A percentile compares a stretch with the other conserved stretches of the same genome.
Evolutionary conservation across 2,113 vertebrate genomes (phyloP).

Genomic region (Cygnus buccinator): DNA sequence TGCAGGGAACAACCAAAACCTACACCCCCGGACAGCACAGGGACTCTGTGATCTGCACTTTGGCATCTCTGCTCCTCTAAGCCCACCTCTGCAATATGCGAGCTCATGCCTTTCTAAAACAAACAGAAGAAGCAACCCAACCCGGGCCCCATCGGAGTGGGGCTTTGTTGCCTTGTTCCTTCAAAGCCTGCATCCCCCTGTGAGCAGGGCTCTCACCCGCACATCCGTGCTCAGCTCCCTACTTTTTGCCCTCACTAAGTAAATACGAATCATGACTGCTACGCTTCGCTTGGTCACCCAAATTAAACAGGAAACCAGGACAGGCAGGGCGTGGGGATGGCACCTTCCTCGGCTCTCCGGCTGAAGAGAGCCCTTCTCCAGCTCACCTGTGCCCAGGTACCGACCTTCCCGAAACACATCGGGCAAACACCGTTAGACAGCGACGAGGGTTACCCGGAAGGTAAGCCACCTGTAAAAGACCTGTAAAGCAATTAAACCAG

Average conservation of each 20-base stretch:
- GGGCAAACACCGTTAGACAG: accelerated
- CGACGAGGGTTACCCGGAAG: too few species aligned
- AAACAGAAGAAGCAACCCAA: background rate
- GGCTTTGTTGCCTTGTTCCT: background rate
- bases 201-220: background rate
- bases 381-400: background rate
- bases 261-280: background rate
- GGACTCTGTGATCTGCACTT: background rate
- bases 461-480: accelerated
- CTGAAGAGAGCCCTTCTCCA: background rate
- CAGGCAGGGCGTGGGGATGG: background rate
- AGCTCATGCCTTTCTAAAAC: background rate
- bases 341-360: background rate
- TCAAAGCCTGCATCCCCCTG: background rate
- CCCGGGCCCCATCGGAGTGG: background rate
- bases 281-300: background rate
- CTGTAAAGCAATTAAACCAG: background rate
- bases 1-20: background rate
- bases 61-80: background rate
- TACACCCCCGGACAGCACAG: background rate
- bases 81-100: background rate
- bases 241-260: background rate
- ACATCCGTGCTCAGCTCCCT: background rate
- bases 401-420: accelerated
- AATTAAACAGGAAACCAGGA: background rate